Evolutionary conservation across 1,140 invertebrate genomes (phyloP).

Genomic region (Drosophila tani): DNA sequence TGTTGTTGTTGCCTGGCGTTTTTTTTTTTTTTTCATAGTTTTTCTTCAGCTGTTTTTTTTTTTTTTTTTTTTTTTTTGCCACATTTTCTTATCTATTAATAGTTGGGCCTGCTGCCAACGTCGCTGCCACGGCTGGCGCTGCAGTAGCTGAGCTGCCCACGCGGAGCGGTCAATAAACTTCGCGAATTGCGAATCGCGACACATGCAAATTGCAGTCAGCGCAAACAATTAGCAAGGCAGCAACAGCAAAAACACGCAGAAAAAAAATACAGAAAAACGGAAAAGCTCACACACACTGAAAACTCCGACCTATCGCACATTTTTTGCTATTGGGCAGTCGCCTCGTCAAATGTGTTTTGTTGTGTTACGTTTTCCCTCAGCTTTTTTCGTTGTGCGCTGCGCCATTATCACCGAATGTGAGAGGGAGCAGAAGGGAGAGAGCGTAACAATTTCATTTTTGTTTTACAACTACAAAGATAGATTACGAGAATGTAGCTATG

Average conservation of each 20-base stretch:
- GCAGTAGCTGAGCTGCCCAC: conserved; percentile 64
- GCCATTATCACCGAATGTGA: conserved; percentile 61
- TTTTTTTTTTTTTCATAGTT: conserved; percentile 37
- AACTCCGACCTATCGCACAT: conserved; percentile 78
- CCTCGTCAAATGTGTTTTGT: conserved; percentile 49
- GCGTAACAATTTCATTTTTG: conserved; percentile 69
- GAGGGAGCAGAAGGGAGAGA: conserved; percentile 36
- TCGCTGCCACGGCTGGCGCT: conserved; percentile 11
- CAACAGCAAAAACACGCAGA: conserved; percentile 52
- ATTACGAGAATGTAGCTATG: background rate
- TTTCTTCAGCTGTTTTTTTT: conserved; percentile 43
- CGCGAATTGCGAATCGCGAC: conserved; percentile 60
- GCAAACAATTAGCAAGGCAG: conserved; percentile 50
- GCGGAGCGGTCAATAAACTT: conserved; percentile 77
- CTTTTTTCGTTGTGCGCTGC: conserved; percentile 23
- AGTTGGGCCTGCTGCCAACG: conserved; percentile 63
- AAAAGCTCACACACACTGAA: conserved; percentile 39
- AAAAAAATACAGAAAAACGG: conserved; percentile 52
- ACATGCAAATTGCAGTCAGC: conserved; percentile 77
- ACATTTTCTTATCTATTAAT: conserved; percentile 84
- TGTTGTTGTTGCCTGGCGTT: conserved; percentile 6
- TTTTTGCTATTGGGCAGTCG: conserved; percentile 76
- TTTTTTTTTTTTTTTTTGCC: conserved; percentile 55
- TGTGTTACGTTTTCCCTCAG: conserved; percentile 25
- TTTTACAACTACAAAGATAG: conserved; percentile 54